Percentiles rank a stretch among this genome's conserved stretches.
phyloP scores from a whole-genome alignment of 2,888 invertebrate species.

The Pachliopta kotzebuea region DNA sequence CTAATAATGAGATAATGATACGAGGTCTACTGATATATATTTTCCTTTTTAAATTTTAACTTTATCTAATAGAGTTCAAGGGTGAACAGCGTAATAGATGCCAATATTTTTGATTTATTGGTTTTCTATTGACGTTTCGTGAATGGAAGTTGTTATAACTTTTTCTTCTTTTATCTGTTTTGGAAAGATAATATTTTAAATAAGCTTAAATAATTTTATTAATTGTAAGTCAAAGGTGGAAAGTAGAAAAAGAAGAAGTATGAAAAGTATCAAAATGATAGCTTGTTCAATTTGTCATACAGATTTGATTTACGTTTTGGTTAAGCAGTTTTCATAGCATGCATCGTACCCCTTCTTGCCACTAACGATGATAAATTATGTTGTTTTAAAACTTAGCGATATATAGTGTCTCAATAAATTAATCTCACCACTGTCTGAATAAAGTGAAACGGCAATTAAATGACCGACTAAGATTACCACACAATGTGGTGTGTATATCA shows the following conservation, averaged over 20 bases:
- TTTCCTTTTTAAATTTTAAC: too few species aligned
- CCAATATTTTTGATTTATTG: too few species aligned
- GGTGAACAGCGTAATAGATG: too few species aligned
- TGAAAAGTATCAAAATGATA: neutral
- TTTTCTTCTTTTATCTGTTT: too few species aligned
- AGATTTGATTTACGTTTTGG: slow-evolving; percentile 10
- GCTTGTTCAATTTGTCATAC: slow-evolving; percentile 2
- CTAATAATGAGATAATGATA: too few species aligned
- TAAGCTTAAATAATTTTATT: too few species aligned
- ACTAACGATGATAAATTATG: slow-evolving; percentile 69
- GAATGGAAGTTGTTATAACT: too few species aligned
- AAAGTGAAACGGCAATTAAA: slow-evolving; percentile 74
- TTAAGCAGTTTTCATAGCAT: slow-evolving; percentile 35
- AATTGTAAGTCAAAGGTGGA: too few species aligned
- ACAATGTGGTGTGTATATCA: slow-evolving; percentile 75
- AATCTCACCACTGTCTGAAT: slow-evolving; percentile 65
- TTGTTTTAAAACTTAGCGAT: slow-evolving; percentile 61
- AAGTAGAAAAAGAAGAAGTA: neutral
- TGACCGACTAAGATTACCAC: slow-evolving; percentile 70
- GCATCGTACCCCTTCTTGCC: slow-evolving; percentile 46
- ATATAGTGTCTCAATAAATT: slow-evolving; percentile 75
- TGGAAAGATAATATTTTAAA: too few species aligned
- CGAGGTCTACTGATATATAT: too few species aligned
- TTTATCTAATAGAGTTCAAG: too few species aligned
- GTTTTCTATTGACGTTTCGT: too few species aligned